A percentile compares a stretch with the other conserved stretches of the same genome.
phyloP scores from a whole-genome alignment of 2,888 invertebrate genomes.

The Meganola albula region DNA sequence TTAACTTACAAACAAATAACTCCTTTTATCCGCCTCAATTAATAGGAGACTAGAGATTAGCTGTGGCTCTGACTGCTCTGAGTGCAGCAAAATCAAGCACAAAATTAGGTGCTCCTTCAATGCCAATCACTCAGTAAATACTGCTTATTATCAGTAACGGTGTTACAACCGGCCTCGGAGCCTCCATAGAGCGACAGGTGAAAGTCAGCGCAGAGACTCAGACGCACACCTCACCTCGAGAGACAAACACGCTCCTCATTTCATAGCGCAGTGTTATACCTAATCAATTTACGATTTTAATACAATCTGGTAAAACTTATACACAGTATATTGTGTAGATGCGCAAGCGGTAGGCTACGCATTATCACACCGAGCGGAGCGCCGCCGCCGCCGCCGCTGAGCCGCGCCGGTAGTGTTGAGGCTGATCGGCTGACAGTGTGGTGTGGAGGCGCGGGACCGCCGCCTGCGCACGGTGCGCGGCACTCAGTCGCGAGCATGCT shows the following conservation, averaged over 20 bases:
- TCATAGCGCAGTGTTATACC: slow-evolving; percentile 25
- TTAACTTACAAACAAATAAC: no score
- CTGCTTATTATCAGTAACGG: slow-evolving; percentile 64
- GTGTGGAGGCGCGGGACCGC: slow-evolving; percentile 40
- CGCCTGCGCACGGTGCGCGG: slow-evolving; percentile 32
- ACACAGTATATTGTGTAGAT: no score
- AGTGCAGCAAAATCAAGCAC: slow-evolving; percentile 12
- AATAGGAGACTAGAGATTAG: no score
- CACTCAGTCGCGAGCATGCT: slow-evolving; percentile 59
- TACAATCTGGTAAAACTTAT: no score
- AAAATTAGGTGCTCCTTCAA: slow-evolving; percentile 25
- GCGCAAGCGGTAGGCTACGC: slow-evolving; percentile 41
- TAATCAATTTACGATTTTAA: slow-evolving; percentile 40
- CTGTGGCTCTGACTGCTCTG: slow-evolving; percentile 9
- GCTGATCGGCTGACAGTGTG: slow-evolving; percentile 57
- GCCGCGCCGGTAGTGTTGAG: no score
- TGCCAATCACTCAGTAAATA: slow-evolving; percentile 46
- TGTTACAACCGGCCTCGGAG: slow-evolving; percentile 60
- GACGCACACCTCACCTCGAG: slow-evolving; percentile 57
- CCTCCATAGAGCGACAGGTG: slow-evolving; percentile 56
- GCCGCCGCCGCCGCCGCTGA: no score
- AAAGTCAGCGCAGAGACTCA: slow-evolving; percentile 61
- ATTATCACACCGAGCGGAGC: slow-evolving; percentile 44
- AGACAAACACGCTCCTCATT: slow-evolving; percentile 48
- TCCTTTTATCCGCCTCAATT: background rate